Conservation (phyloP, 2,888 invertebrate species). For the Theodoxus fluviatilis region DNA sequence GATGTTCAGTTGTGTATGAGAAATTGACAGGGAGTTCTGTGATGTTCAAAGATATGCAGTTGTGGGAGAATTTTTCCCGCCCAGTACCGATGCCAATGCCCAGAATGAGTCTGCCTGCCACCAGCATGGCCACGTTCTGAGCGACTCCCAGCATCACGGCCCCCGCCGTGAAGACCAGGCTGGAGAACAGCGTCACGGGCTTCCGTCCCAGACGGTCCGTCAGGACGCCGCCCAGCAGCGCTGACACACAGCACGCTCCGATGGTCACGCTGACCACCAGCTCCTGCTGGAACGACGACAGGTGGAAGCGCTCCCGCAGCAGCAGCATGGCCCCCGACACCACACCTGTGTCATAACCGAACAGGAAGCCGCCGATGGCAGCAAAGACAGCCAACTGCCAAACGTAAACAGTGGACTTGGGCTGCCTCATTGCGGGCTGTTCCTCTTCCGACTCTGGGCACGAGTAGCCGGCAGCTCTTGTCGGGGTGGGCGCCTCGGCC, state of each 20-base stretch:
- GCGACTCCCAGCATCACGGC: slow-evolving; percentile 67
- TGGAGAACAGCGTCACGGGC: slow-evolving; percentile 67
- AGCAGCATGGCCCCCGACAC: slow-evolving; percentile 69
- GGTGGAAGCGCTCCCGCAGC: slow-evolving; percentile 62
- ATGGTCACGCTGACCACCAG: slow-evolving; percentile 68
- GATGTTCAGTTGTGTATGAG: too few species aligned
- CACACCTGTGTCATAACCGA: slow-evolving; percentile 72
- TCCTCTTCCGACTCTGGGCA: too few species aligned
- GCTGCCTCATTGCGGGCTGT: neutral
- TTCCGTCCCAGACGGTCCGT: slow-evolving; percentile 69
- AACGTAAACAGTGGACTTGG: slow-evolving; percentile 34
- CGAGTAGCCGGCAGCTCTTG: too few species aligned
- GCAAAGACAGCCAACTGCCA: slow-evolving; percentile 57
- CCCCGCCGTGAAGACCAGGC: slow-evolving; percentile 68
- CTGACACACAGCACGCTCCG: slow-evolving; percentile 65
- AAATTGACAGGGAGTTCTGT: too few species aligned
- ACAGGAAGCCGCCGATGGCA: slow-evolving; percentile 68
- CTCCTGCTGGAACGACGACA: slow-evolving; percentile 67
- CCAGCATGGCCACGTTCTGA: slow-evolving; percentile 58
- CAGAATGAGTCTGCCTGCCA: slow-evolving; percentile 66
- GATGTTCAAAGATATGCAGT: too few species aligned
- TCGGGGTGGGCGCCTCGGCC: too few species aligned
- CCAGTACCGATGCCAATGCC: slow-evolving; percentile 69
- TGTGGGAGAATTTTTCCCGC: too few species aligned
- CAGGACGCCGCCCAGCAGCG: slow-evolving; percentile 66